Conservation (phyloP, 2,797 vertebrate genomes). For the Eospalax fontanierii region DNA sequence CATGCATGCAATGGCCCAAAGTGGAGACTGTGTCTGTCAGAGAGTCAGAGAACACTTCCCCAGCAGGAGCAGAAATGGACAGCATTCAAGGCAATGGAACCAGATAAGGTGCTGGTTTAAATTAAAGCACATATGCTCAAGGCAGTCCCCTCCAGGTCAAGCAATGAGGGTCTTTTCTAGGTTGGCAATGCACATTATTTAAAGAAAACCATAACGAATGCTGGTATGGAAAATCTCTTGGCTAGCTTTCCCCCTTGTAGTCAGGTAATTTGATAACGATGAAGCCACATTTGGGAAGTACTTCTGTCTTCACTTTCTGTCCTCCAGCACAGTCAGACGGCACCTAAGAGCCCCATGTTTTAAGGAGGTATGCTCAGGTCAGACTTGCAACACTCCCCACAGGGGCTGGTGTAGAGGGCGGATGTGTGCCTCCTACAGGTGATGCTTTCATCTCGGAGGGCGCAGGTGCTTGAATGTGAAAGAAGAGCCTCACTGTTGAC, state of each 20-base stretch:
- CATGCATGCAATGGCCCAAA: rapidly evolving
- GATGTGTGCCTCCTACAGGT: not conserved
- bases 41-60: not conserved
- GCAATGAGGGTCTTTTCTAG: not conserved
- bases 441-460: not conserved
- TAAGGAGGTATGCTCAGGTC: not conserved
- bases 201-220: not conserved
- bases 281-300: not conserved
- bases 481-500: rapidly evolving
- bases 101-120: not conserved
- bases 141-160: not conserved
- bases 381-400: rapidly evolving
- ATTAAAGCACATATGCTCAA: not conserved
- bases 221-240: not conserved
- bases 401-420: rapidly evolving
- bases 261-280: not conserved
- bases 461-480: not conserved
- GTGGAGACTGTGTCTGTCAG: too few relatives aligned
- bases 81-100: not conserved
- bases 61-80: not conserved
- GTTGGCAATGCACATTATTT: not conserved
- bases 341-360: not conserved
- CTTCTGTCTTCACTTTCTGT: not conserved
- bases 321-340: not conserved
- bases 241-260: not conserved